Evolutionary conservation across 2,113 vertebrate genomes (phyloP), one percentile per base, ranked within the genome.

Genomic region (Clinocottus analis): DNA sequence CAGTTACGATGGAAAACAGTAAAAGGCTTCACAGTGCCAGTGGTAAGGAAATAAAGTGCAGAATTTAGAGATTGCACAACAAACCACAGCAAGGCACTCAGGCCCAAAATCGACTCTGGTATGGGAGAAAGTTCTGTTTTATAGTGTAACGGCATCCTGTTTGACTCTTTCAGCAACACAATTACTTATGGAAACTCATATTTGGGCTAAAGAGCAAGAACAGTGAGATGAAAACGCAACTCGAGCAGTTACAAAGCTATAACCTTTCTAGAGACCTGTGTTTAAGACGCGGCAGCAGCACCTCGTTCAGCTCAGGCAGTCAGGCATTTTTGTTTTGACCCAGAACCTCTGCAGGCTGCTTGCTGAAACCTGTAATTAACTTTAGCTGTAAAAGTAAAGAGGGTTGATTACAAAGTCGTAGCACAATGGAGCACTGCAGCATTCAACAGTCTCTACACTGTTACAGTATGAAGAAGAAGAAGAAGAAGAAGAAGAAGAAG

Each of bases 41-140:
- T 94, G 94, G 94, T 94, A 92, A 96, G 94, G 94, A 95, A 95
- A 94, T 90, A 94, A 96, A 97, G 78, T 51, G 73, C 93, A 93
- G 90, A 91, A 83, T 89, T 90, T 70, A 87, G 77, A 87, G 87
- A 96, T 97, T 97, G 96, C 96, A 96, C 96, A 97, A 96, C 95
- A 95, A 96, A 96, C 97, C 96, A 90, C 96, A 96, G 94, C 93
- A 93, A 95, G 86, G 94, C 95, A 96, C 93, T 92, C 91, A 88
- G 95, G 94, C 95, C 95, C 93, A 95, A 95, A 49, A 95, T 95
- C 91, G 92, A 93, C 95, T 96, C 94, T 94, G 95, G 93, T 93
- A 41, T 41, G 95, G 96, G 93, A 94, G 94, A 85, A 95, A 94
- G 94, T 95, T 95, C 93, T 93, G 94, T 94, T 95, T 96, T 90